Conservation (phyloP, 2,113 vertebrate genomes). For the Nycticryphes semicollaris region DNA sequence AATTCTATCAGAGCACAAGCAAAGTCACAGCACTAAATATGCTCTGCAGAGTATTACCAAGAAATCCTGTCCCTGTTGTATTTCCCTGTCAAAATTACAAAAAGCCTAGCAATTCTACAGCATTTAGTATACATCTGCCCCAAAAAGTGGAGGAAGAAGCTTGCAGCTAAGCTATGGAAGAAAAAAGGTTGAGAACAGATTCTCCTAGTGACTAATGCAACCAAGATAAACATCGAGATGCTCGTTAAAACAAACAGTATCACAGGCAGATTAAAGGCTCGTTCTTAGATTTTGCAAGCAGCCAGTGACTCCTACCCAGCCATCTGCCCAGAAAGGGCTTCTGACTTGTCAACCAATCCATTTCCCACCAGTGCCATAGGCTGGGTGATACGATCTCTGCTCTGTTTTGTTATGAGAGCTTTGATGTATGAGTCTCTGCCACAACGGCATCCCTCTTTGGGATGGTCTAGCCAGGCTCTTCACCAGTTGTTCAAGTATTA, state of each 20-base stretch:
- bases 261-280: constrained; percentile 63
- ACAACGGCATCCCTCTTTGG: constrained; percentile 32
- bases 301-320: constrained; percentile 62
- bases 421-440: constrained; percentile 52
- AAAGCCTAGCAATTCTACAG: not conserved
- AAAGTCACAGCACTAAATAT: not conserved
- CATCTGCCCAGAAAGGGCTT: constrained; percentile 75
- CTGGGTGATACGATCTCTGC: constrained; percentile 64
- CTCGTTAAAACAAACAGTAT: constrained; percentile 53
- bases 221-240: constrained; percentile 58
- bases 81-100: not conserved
- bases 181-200: constrained; percentile 16
- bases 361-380: constrained; percentile 64
- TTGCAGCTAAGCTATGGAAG: not conserved
- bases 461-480: constrained; percentile 43
- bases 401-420: constrained; percentile 47
- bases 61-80: not conserved
- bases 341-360: constrained; percentile 69
- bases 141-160: not conserved
- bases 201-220: constrained; percentile 43
- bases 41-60: not conserved
- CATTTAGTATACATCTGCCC: not conserved
- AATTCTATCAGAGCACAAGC: not conserved
- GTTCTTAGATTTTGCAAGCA: constrained; percentile 69
- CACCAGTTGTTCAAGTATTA: constrained; percentile 83